Conservation (phyloP, 2,113 vertebrate species). For the cattle (Bos taurus) region ARS-UCD2.0 NC_037328.1:84715001-84715500, state of each 20-base stretch:
- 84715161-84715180: background rate
- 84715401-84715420: background rate
- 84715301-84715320: background rate
- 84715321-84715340: background rate
- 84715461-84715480: background rate
- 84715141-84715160: background rate
- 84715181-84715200: background rate
- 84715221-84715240: background rate
- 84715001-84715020: background rate
- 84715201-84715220: background rate
- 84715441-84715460: background rate
- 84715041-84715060: background rate
- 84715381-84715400: background rate
- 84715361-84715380: background rate
- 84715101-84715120: background rate
- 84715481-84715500: background rate
- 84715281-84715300: background rate
- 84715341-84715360: background rate
- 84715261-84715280: background rate
- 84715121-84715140: background rate
- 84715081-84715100: background rate
- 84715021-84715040: background rate
- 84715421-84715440: background rate
- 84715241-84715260: background rate
- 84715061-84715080: background rate